These are phyloP conservation scores for Drosophila bunnanda DNA, from an alignment of 2,888 invertebrate genomes.

Conservation along the genomic window DNA sequence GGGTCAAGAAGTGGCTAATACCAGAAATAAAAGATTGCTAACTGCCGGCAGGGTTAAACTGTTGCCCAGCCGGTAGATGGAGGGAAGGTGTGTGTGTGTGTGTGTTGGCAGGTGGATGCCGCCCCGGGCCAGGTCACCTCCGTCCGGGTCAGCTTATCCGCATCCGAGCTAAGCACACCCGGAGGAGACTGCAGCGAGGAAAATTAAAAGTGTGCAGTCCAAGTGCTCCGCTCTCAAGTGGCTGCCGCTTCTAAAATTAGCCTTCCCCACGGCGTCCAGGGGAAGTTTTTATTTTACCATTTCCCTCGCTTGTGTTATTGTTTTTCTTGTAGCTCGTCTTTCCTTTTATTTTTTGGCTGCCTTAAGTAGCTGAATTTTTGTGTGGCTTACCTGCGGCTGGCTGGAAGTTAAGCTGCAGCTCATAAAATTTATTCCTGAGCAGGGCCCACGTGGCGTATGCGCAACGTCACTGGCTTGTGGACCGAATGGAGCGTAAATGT, in stretches of 20 bases:
- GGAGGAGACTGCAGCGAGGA: slow-evolving; percentile 28
- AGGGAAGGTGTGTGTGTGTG: background rate
- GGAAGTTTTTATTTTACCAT: slow-evolving; percentile 38
- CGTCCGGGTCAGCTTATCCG: slow-evolving; percentile 6
- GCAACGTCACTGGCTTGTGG: slow-evolving; percentile 46
- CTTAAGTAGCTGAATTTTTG: slow-evolving; percentile 33
- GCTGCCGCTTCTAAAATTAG: slow-evolving; percentile 52
- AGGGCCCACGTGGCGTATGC: slow-evolving; percentile 30
- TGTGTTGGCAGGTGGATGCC: slow-evolving; percentile 29
- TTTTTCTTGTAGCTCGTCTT: background rate
- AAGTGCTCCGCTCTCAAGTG: slow-evolving; percentile 52
- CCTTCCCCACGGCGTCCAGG: slow-evolving; percentile 25
- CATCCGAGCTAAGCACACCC: slow-evolving; percentile 22
- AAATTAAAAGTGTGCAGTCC: slow-evolving; percentile 39
- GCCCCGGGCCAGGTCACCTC: slow-evolving; percentile 11
- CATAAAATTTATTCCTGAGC: slow-evolving; percentile 60
- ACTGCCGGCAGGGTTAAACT: slow-evolving; percentile 10
- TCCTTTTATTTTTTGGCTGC: slow-evolving; percentile 13
- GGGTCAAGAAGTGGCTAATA: slow-evolving; percentile 33
- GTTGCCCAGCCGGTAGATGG: slow-evolving; percentile 5
- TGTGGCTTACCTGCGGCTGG: slow-evolving; percentile 30
- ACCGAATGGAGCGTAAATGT: slow-evolving; percentile 53
- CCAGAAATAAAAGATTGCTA: slow-evolving; percentile 28
- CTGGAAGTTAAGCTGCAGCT: slow-evolving; percentile 48
- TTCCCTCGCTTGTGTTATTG: slow-evolving; percentile 3